Evolutionary conservation across 2,888 invertebrate species (phyloP).

Genomic region (Amphipoea lucens): DNA sequence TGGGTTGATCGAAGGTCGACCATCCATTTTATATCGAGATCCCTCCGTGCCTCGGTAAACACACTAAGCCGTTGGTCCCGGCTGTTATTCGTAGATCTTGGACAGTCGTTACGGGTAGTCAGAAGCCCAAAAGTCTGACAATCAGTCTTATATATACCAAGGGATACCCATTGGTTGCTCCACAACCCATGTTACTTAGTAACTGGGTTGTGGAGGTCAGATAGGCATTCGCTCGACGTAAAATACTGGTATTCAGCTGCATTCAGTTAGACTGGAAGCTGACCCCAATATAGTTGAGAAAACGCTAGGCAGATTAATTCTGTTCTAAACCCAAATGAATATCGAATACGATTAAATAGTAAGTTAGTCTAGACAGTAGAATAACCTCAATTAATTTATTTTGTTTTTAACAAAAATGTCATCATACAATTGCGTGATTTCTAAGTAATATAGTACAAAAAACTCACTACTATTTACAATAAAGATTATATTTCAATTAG

Average conservation of each 20-base stretch:
- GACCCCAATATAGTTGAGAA: no score
- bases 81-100: not conserved
- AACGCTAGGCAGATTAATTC: not conserved
- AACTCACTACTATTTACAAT: conserved; percentile 10
- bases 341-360: not conserved
- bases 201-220: not conserved
- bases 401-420: not conserved
- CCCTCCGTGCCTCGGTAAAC: not conserved
- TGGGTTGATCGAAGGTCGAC: not conserved
- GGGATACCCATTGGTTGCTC: not conserved
- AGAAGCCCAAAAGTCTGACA: not conserved
- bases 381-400: not conserved
- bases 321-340: not conserved
- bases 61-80: not conserved
- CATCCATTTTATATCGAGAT: not conserved
- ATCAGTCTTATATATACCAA: not conserved
- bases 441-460: not conserved
- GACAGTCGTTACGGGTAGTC: not conserved
- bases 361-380: not conserved
- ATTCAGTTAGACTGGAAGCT: not conserved
- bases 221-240: no score
- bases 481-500: conserved; percentile 1
- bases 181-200: not conserved
- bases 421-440: conserved; percentile 17
- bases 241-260: no score